Percentiles rank a stretch among this genome's conserved stretches.
Evolutionary conservation across 2,113 vertebrate genomes (phyloP).

Genomic region (Fulmarus glacialis): DNA sequence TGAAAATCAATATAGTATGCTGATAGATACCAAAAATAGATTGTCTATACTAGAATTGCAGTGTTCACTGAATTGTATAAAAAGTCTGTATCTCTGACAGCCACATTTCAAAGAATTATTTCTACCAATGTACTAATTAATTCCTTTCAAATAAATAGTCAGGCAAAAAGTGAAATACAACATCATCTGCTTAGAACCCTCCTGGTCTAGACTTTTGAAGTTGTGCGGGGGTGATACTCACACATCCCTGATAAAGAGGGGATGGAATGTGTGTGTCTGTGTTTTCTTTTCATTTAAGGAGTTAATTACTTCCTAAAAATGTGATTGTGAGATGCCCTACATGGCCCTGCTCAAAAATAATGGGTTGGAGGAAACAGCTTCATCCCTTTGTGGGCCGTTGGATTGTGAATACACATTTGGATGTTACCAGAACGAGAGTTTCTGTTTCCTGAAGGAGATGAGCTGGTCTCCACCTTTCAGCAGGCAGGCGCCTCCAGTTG

Average conservation of each 20-base stretch:
- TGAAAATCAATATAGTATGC: not conserved
- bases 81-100: not conserved
- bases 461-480: not conserved
- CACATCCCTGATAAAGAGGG: not conserved
- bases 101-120: not conserved
- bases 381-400: not conserved
- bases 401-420: accelerated
- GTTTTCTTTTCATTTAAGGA: slow-evolving; percentile 2
- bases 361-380: not conserved
- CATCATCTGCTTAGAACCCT: not conserved
- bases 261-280: not conserved
- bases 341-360: not conserved
- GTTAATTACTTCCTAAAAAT: not conserved
- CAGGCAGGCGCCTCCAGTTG: not conserved
- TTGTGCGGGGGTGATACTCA: not conserved
- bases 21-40: not conserved
- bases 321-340: not conserved
- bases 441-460: not conserved
- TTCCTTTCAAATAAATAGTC: not conserved
- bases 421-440: not conserved
- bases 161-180: not conserved
- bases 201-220: not conserved
- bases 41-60: not conserved
- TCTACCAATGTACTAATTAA: slow-evolving; percentile 21
- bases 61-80: not conserved